Percentiles rank a stretch among this genome's conserved stretches.
Conservation (phyloP, 2,888 invertebrate genomes). For the Nowickia ferox region DNA sequence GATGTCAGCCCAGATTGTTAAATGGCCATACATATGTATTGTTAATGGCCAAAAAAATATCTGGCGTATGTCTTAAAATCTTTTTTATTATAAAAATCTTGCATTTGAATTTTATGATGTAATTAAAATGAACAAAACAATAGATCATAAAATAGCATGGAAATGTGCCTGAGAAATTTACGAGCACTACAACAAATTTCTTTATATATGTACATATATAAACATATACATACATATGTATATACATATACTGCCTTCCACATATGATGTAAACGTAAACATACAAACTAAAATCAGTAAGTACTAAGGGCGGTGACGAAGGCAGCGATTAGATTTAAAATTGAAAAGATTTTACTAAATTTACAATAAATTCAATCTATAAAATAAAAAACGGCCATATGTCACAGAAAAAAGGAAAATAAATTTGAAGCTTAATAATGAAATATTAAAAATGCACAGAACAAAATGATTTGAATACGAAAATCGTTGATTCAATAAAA, state of each 20-base stretch:
- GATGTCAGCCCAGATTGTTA: conserved; percentile 28
- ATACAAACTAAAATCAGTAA: not conserved
- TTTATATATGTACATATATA: not conserved
- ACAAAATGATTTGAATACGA: too few relatives aligned
- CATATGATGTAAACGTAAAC: not conserved
- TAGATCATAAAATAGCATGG: conserved; percentile 41
- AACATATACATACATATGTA: too few relatives aligned
- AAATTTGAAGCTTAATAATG: too few relatives aligned
- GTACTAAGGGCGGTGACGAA: not conserved
- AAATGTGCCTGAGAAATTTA: conserved; percentile 16
- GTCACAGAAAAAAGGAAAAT: too few relatives aligned
- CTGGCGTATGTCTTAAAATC: conserved; percentile 7
- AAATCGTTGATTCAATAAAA: too few relatives aligned
- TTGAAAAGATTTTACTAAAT: not conserved
- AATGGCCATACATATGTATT: not conserved
- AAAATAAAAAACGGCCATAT: not conserved
- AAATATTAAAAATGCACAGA: too few relatives aligned
- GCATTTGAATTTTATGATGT: conserved; percentile 50
- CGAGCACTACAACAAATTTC: not conserved
- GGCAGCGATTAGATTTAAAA: not conserved
- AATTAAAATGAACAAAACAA: conserved; percentile 34
- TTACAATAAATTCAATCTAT: too few relatives aligned
- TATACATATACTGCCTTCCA: too few relatives aligned
- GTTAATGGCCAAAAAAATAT: not conserved
- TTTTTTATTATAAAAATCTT: not conserved